These are phyloP conservation scores for Cirrhinus mrigala DNA, from an alignment of 2,797 vertebrate species.

Conservation along the genomic window DNA sequence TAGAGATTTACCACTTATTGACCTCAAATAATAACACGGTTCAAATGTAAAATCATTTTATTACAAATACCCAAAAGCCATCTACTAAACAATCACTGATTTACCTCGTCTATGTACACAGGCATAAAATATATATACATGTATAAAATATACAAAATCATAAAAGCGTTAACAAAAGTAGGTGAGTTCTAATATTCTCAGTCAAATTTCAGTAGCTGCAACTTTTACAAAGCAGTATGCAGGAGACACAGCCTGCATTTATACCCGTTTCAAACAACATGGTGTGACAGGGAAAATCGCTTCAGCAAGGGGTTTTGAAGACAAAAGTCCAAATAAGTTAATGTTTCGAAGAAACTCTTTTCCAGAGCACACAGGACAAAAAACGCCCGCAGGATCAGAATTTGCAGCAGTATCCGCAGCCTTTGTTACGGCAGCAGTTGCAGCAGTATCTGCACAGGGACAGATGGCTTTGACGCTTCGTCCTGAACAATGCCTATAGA, in stretches of 20 bases:
- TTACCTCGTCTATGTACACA: slow-evolving; percentile 52
- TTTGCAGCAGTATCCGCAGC: slow-evolving; percentile 82
- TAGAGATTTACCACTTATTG: background rate
- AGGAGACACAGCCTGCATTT: background rate
- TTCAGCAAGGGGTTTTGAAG: slow-evolving; percentile 13
- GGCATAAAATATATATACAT: slow-evolving; percentile 49
- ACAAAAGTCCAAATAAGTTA: slow-evolving; percentile 50
- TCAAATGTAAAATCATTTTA: slow-evolving; percentile 32
- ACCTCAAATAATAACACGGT: background rate
- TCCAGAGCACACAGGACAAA: background rate
- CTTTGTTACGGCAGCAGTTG: slow-evolving; percentile 76
- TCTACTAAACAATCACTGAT: slow-evolving; percentile 14
- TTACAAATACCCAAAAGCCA: slow-evolving; percentile 48
- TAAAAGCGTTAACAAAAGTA: slow-evolving; percentile 10
- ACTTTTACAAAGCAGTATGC: background rate
- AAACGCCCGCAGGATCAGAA: slow-evolving; percentile 65
- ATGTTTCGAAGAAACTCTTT: background rate
- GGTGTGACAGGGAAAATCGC: background rate
- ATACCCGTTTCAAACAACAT: slow-evolving; percentile 21
- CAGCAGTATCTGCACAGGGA: slow-evolving; percentile 83
- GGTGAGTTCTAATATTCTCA: background rate
- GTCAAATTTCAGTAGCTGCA: slow-evolving; percentile 12
- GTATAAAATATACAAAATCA: slow-evolving; percentile 54
- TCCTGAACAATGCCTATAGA: slow-evolving; percentile 69
- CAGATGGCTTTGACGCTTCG: slow-evolving; percentile 78